Evolutionary conservation across 2,888 invertebrate species (phyloP).

Genomic region (Kuschelorhynchus macadamiae): DNA sequence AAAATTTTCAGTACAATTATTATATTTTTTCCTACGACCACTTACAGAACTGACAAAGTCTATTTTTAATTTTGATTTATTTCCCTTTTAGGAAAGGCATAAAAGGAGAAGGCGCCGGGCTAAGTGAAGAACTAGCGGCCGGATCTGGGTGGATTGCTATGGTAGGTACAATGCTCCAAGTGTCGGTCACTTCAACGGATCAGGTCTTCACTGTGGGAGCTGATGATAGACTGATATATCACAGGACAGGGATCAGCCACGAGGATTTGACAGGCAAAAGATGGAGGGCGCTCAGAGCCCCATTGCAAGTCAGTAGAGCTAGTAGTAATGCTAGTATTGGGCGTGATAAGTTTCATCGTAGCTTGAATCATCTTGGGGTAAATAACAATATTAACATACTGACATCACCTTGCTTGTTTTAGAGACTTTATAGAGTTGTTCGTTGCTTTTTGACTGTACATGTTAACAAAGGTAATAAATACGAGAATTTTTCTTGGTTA

Average conservation of each 20-base stretch:
- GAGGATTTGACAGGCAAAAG: constrained; percentile 88
- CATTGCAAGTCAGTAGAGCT: constrained; percentile 86
- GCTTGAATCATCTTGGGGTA: constrained; percentile 75
- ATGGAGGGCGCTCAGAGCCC: constrained; percentile 86
- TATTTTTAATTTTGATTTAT: no score
- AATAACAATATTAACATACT: constrained; percentile 42
- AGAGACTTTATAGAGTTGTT: no score
- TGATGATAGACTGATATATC: constrained; percentile 85
- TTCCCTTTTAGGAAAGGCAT: constrained; percentile 60
- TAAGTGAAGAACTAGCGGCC: constrained; percentile 82
- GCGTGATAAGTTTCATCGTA: constrained; percentile 71
- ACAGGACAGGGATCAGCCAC: constrained; percentile 81
- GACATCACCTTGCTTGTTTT: no score
- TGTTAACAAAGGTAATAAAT: no score
- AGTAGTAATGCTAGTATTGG: constrained; percentile 82
- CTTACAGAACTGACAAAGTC: no score
- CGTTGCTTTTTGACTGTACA: no score
- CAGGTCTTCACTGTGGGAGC: constrained; percentile 89
- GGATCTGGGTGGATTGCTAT: constrained; percentile 93
- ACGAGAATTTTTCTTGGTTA: no score
- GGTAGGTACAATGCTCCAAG: constrained; percentile 85
- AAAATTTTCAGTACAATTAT: no score
- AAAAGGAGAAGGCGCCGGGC: constrained; percentile 78
- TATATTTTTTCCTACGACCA: no score
- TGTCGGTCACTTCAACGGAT: constrained; percentile 90